Evolutionary conservation across 2,888 invertebrate species (phyloP).

Genomic region (Caenorhabditis sulstoni): DNA sequence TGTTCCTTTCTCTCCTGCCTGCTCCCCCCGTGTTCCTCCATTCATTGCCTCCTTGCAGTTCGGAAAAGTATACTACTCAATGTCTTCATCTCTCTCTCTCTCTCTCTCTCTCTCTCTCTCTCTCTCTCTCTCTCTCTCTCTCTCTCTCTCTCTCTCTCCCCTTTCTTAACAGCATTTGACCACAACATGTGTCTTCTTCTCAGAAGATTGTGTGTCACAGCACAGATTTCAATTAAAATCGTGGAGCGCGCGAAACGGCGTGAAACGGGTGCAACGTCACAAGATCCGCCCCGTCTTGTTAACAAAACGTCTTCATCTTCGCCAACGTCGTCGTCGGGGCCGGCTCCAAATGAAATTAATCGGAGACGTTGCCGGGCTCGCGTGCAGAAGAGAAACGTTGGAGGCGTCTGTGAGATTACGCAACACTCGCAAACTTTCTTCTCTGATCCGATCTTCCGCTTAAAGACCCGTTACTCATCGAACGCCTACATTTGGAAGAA

Average conservation of each 20-base stretch:
- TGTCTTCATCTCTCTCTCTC: too few species aligned
- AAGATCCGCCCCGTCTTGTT: slow-evolving; percentile 3
- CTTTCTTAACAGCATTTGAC: neutral
- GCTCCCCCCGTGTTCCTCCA: too few species aligned
- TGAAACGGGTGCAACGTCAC: slow-evolving; percentile 28
- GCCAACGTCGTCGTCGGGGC: slow-evolving; percentile 1
- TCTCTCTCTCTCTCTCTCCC: too few species aligned
- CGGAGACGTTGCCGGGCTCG: neutral
- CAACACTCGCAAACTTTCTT: too few species aligned
- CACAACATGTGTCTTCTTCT: slow-evolving; percentile 6
- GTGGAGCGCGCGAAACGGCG: neutral
- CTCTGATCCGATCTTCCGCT: neutral
- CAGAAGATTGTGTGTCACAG: neutral
- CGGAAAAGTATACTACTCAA: too few species aligned
- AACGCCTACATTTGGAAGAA: slow-evolving; percentile 8
- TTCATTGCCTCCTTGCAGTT: too few species aligned
- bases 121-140: too few species aligned
- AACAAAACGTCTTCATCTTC: slow-evolving; percentile 33
- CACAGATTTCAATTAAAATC: slow-evolving; percentile 42
- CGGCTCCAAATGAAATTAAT: slow-evolving; percentile 39
- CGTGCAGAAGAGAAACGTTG: too few species aligned
- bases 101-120: too few species aligned
- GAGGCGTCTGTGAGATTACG: too few species aligned
- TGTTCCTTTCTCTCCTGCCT: too few species aligned
- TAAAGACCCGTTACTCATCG: neutral